Conservation (phyloP, 1,140 invertebrate genomes). For the Aethina tumida region DNA sequence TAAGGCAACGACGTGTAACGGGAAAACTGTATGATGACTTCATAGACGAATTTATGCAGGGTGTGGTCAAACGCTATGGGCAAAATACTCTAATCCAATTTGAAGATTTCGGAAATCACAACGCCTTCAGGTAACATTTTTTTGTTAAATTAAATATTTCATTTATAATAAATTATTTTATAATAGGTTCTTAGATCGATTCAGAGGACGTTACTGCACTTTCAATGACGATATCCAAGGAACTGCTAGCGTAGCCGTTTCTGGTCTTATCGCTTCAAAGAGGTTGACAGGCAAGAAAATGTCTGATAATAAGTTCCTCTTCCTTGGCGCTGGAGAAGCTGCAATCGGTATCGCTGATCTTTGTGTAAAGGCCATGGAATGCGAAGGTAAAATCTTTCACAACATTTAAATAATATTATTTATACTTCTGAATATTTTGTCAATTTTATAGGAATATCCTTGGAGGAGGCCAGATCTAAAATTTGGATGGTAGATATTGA, state of each 20-base stretch:
- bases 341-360: slow-evolving; percentile 82
- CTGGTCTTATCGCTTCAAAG: slow-evolving; percentile 75
- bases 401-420: no score
- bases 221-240: slow-evolving; percentile 98
- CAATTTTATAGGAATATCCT: no score
- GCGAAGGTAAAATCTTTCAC: no score
- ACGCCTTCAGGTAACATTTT: slow-evolving; percentile 62
- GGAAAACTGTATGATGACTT: slow-evolving; percentile 90
- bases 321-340: slow-evolving; percentile 88
- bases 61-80: slow-evolving; percentile 82
- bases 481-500: slow-evolving; percentile 88
- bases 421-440: no score
- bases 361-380: slow-evolving; percentile 70
- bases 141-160: not conserved
- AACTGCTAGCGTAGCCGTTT: slow-evolving; percentile 82
- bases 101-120: slow-evolving; percentile 92
- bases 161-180: not conserved
- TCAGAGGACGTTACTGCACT: slow-evolving; percentile 78
- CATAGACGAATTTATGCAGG: slow-evolving; percentile 97
- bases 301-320: slow-evolving; percentile 74
- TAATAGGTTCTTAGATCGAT: slow-evolving; percentile 67
- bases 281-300: slow-evolving; percentile 71
- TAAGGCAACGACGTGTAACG: slow-evolving; percentile 74
- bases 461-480: slow-evolving; percentile 64
- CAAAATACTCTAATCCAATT: slow-evolving; percentile 88